These are phyloP conservation scores for Holothuria scabra DNA, from an alignment of 53 echinoderm and acorn worm genomes.

Conservation along the genomic window DNA sequence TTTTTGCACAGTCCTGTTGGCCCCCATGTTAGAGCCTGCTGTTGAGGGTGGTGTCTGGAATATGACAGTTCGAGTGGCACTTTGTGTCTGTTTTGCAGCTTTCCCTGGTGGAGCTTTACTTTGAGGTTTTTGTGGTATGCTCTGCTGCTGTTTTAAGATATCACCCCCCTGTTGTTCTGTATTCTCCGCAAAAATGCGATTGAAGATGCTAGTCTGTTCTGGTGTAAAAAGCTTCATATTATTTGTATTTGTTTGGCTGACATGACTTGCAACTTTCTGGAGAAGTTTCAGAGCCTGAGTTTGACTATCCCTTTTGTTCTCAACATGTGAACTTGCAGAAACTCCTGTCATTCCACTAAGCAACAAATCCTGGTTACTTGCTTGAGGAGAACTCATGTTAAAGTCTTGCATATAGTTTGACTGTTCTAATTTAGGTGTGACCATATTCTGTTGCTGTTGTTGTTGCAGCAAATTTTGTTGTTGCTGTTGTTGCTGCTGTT, in stretches of 20 bases:
- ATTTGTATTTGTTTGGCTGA: slow-evolving; percentile 32
- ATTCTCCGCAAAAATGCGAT: slow-evolving; percentile 21
- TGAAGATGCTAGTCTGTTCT: slow-evolving; percentile 33
- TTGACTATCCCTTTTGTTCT: slow-evolving; percentile 35
- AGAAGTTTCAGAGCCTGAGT: slow-evolving; percentile 78
- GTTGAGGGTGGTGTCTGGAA: slow-evolving; percentile 17
- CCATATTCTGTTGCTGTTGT: slow-evolving; percentile 13
- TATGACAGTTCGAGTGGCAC: neutral
- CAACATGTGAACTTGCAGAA: neutral
- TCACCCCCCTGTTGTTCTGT: slow-evolving; percentile 1
- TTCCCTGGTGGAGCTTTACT: neutral
- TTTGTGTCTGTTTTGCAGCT: neutral
- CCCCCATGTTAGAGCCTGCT: neutral
- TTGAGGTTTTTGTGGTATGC: neutral
- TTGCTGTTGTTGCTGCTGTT: slow-evolving; percentile 34
- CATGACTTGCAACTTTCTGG: slow-evolving; percentile 84
- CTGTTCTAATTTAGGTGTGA: slow-evolving; percentile 4
- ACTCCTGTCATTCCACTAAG: slow-evolving; percentile 23
- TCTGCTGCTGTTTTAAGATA: neutral
- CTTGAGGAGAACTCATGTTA: neutral
- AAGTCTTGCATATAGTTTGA: slow-evolving; percentile 40
- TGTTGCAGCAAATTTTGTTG: slow-evolving; percentile 32
- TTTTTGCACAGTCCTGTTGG: slow-evolving; percentile 7
- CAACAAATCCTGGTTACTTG: slow-evolving; percentile 41
- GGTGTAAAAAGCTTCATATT: slow-evolving; percentile 10